Conservation (phyloP, 2,113 vertebrate genomes). For the human (Homo sapiens) region GRCh38 chr15:51618001-51618500, state of each 20-base stretch:
- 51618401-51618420: background rate
- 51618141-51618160: background rate
- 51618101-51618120: background rate
- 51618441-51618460: conserved; percentile 4
- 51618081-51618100: background rate
- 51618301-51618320: background rate
- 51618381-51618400: conserved; percentile 2
- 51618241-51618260: background rate
- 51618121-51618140: conserved; percentile 3
- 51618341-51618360: background rate
- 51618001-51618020: background rate
- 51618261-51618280: conserved; percentile 20
- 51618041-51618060: background rate
- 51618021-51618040: background rate
- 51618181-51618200: background rate
- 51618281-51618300: background rate
- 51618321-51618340: background rate
- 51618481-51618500: conserved; percentile 1
- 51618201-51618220: background rate
- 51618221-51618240: background rate
- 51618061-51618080: conserved; percentile 2
- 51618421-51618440: conserved; percentile 26
- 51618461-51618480: background rate
- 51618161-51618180: background rate
- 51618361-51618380: conserved; percentile 29